phyloP scores from a whole-genome alignment of 92 coral and sea anemone species.

The Epizoanthus scotinus region DNA sequence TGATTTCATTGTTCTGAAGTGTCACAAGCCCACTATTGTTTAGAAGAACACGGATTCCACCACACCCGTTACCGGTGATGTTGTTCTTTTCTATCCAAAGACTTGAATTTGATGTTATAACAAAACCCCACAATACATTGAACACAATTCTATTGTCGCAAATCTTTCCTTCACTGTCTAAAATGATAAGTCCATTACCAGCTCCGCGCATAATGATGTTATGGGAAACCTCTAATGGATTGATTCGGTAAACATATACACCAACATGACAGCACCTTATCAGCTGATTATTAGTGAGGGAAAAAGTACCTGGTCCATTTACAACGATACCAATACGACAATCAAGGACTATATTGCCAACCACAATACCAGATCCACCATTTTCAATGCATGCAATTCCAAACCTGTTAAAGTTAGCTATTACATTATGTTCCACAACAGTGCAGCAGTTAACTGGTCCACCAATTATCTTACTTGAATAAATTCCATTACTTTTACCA shows the following conservation, averaged over 20 bases:
- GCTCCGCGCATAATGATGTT: background rate
- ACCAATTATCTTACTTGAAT: background rate
- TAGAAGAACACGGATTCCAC: slow-evolving; percentile 19
- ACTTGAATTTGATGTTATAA: background rate
- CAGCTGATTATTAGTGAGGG: background rate
- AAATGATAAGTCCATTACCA: background rate
- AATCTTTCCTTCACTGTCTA: background rate
- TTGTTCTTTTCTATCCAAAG: background rate
- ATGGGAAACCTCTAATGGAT: background rate
- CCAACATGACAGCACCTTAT: too few relatives aligned
- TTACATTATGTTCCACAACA: background rate
- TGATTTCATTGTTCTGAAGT: background rate
- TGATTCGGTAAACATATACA: background rate
- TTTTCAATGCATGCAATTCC: background rate
- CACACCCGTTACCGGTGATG: background rate
- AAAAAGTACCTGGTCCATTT: too few relatives aligned
- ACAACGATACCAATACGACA: background rate
- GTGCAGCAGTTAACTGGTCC: background rate
- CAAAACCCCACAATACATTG: slow-evolving; percentile 16
- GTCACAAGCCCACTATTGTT: slow-evolving; percentile 24
- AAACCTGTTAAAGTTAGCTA: background rate
- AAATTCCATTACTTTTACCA: background rate
- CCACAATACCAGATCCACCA: background rate
- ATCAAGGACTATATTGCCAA: background rate
- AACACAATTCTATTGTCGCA: background rate